Base-by-base conservation (phyloP, 2,888 invertebrate species). In the Gnatocerus cornutus region DNA sequence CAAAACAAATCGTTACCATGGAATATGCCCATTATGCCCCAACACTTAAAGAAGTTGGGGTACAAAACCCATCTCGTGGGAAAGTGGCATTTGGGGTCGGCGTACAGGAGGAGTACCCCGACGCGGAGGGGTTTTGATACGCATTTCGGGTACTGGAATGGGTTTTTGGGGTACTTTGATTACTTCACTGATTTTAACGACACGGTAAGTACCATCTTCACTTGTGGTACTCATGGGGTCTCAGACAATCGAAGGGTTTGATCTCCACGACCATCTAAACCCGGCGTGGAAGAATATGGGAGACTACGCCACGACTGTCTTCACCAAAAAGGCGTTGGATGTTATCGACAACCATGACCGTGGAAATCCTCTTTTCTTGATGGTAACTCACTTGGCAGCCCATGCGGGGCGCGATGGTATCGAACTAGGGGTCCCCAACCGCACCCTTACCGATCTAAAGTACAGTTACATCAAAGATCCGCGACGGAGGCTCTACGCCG, bases 21-120 rank as follows among this genome's bases (percentile, higher is more conserved):
- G 0, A 80, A 82, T 14, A 84, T 87, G 75, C 85, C 85, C 73
- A 81, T 87, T 56, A 77, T 90, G 71, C 88, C 89, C 0, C 84
- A 89, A 83, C 90, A 91, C 82, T 85, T 95, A 53, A 87, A 88
- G 80, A 85, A 87, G 30, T 80, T 87, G 21, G 93, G 93, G 6
- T 95, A 95, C 81, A 84, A 84, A 14, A 93, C 93, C 0, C 91
- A 92, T 82, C 88, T 93, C 62, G 89, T 95, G 1, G 95, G 95
- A 3, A 95, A 95, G 86, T 95, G 95, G 95, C 93, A 94, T 81
- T 88, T 96, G 69, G 96, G 97, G 0, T 92, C 90, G 85, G 90
- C 90, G 53, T 86, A 87, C 48, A 86, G 87, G 58, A 89, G 89
- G 70, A 91, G 88, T 79, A 88, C 92, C 1, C 95, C 95, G 0